These are phyloP conservation scores for Periophthalmus magnuspinnatus DNA, from an alignment of 2,797 vertebrate species.

Conservation along the genomic window DNA sequence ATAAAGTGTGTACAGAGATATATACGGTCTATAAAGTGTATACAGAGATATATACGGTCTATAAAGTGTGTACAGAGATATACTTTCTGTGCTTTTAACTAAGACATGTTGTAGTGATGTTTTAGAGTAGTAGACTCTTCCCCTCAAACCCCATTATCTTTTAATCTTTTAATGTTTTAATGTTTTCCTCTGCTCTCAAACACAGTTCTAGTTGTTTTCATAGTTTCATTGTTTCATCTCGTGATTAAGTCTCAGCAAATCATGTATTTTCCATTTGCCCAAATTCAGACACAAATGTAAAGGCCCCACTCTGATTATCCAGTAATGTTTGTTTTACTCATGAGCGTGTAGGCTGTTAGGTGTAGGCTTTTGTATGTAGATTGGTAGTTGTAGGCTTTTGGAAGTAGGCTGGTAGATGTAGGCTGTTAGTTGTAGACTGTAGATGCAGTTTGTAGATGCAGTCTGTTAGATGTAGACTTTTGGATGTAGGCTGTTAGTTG, in stretches of 20 bases:
- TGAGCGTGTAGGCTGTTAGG: background rate
- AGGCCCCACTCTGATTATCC: background rate
- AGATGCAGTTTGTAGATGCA: too few species aligned
- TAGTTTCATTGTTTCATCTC: constrained; percentile 8
- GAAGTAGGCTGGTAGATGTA: too few species aligned
- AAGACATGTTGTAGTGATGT: background rate
- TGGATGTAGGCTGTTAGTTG: too few species aligned
- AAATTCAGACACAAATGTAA: constrained; percentile 6
- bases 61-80: too few species aligned
- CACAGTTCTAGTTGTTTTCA: constrained; percentile 8
- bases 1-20: too few species aligned
- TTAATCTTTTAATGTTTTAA: too few species aligned
- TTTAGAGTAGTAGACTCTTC: background rate
- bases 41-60: too few species aligned
- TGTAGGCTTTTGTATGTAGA: too few species aligned
- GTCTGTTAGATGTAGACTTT: too few species aligned
- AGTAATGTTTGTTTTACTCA: background rate
- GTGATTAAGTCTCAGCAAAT: background rate
- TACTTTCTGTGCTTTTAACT: background rate
- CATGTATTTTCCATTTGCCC: background rate
- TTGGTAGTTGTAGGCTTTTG: too few species aligned
- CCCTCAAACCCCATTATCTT: constrained; percentile 5
- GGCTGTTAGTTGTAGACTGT: too few species aligned
- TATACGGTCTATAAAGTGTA: too few species aligned
- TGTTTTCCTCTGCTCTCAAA: background rate